Percentiles rank a stretch among this genome's conserved stretches.
Evolutionary conservation across 2,113 vertebrate genomes (phyloP).

Genomic region (Aegotheles bennettii): DNA sequence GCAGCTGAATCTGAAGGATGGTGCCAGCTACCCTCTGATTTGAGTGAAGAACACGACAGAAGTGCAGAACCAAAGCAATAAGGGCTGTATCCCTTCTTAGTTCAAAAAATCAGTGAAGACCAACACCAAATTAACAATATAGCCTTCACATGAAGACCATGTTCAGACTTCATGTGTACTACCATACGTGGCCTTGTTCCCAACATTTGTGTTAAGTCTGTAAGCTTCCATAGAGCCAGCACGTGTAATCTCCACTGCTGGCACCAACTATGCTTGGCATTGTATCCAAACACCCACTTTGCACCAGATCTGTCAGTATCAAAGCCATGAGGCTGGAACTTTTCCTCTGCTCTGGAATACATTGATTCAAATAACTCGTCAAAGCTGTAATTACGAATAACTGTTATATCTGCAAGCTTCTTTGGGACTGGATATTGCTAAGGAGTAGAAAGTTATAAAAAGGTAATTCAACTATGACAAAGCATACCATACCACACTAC

Average conservation of each 20-base stretch:
- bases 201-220: neutral
- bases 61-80: constrained; percentile 33
- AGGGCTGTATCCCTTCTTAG: neutral
- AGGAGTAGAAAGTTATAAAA: neutral
- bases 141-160: neutral
- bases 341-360: constrained; percentile 57
- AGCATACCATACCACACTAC: too few relatives aligned
- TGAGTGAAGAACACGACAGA: constrained; percentile 56
- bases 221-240: neutral
- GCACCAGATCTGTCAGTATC: constrained; percentile 60
- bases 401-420: constrained; percentile 17
- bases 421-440: neutral
- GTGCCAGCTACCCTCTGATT: constrained; percentile 60
- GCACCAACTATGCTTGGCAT: constrained; percentile 53
- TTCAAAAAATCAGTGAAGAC: neutral
- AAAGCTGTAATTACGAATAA: constrained; percentile 43
- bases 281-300: constrained; percentile 63
- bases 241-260: constrained; percentile 45
- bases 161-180: neutral
- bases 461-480: neutral
- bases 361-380: constrained; percentile 46
- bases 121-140: neutral
- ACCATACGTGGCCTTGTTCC: neutral
- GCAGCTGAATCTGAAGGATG: constrained; percentile 62
- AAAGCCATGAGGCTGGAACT: constrained; percentile 53